Evolutionary conservation across 2,113 vertebrate genomes (phyloP).

Genomic region (Catharus bicknelli): DNA sequence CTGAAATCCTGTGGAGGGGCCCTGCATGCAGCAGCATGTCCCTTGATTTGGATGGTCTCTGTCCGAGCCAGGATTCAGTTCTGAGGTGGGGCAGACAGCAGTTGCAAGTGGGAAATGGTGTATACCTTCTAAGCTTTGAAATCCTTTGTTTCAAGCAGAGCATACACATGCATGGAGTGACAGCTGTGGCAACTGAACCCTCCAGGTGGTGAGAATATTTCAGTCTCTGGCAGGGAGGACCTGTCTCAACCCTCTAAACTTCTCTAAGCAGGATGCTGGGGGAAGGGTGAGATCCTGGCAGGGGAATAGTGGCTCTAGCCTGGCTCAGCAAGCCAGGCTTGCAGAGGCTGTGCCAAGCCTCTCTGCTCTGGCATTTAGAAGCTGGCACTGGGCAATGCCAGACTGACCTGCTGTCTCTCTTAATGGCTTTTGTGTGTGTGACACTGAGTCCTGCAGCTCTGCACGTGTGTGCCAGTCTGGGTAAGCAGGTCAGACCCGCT

Average conservation of each 20-base stretch:
- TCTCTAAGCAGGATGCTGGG: not conserved
- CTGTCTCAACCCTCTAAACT: constrained; percentile 6
- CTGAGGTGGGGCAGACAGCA: not conserved
- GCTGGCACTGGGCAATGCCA: constrained; percentile 22
- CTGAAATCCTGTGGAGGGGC: not conserved
- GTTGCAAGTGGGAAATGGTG: not conserved
- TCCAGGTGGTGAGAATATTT: constrained; percentile 34
- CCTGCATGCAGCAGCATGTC: fast-evolving
- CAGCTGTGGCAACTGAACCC: not conserved
- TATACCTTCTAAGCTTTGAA: not conserved
- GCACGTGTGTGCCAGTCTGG: constrained; percentile 34
- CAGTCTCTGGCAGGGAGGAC: not conserved
- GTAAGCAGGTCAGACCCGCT: constrained; percentile 27
- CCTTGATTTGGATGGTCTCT: not conserved
- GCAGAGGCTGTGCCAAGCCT: not conserved
- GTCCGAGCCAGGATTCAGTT: not conserved
- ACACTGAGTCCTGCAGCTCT: constrained; percentile 10
- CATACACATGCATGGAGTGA: not conserved
- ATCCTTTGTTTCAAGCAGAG: not conserved
- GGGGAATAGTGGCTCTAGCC: not conserved
- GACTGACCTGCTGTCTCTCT: constrained; percentile 57
- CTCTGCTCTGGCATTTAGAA: constrained; percentile 46
- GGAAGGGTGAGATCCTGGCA: not conserved
- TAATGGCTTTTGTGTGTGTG: constrained; percentile 59
- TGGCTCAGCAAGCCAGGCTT: not conserved